Evolutionary conservation across 2,797 vertebrate species (phyloP).

Genomic region (Danio tinwini): DNA sequence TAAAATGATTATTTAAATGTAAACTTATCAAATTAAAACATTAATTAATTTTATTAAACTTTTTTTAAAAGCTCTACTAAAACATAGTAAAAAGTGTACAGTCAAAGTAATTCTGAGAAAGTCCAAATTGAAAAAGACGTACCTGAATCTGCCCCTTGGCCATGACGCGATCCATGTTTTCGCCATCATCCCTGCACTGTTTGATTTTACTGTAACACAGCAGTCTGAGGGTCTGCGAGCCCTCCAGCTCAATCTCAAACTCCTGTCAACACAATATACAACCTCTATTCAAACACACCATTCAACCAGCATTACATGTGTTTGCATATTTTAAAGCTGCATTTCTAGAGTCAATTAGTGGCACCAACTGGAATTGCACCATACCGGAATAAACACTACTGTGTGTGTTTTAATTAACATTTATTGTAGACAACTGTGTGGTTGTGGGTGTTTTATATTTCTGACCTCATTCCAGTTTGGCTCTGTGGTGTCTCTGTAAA

Average conservation of each 20-base stretch:
- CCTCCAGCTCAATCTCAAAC: slow-evolving; percentile 92
- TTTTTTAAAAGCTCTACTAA: neutral
- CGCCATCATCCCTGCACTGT: slow-evolving; percentile 83
- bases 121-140: slow-evolving; percentile 53
- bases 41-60: too few species aligned
- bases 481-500: slow-evolving; percentile 94
- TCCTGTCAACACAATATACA: slow-evolving; percentile 72
- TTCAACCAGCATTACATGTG: neutral
- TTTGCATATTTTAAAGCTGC: neutral
- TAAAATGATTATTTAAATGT: too few species aligned
- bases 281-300: neutral
- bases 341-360: neutral
- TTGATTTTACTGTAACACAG: slow-evolving; percentile 87
- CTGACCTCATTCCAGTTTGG: slow-evolving; percentile 98
- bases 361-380: neutral
- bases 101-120: neutral
- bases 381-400: neutral
- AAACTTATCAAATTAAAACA: too few species aligned
- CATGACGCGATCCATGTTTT: slow-evolving; percentile 85
- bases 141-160: slow-evolving; percentile 92
- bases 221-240: slow-evolving; percentile 87
- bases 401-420: neutral
- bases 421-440: neutral
- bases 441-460: neutral
- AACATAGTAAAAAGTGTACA: neutral